Base-by-base conservation (phyloP, 2,113 vertebrate species). In the Manacus vitellinus region DNA sequence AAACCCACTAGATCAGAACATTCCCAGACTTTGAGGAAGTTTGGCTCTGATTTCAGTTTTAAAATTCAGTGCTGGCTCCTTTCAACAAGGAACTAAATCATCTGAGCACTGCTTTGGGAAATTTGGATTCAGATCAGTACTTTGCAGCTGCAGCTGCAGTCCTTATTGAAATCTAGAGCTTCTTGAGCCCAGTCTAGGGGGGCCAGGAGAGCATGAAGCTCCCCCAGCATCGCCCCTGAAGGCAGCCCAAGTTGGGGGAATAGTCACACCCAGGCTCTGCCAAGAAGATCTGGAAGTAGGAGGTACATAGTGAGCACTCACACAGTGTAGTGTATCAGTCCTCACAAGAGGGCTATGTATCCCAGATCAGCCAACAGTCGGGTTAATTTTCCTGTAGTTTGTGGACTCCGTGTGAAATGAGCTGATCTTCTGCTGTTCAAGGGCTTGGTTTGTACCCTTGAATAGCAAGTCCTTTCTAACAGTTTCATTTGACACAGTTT, bases 11-110 rank as follows among this genome's bases (percentile, higher is more conserved):
- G 86, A 96, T 95, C 95, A 96, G 95, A 97, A 96, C 95, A 96
- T 97, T 96, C 95, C 94, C 92, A 96, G 94, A 96, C 94, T 96
- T 97, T 97, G 96, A 96, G 94, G 92, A 97, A 94, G 96, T 96
- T 96, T 96, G 96, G 94, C 95, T 96, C 80, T 89, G 56, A 96
- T 95, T 91, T 94, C 80, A 87, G 88, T 92, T 96, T 92, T 94
- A 85, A 97, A 96, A 93, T 96, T 94, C 86, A 94, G 61, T 62
- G 33, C 88, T 94, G 88, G 86, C 76, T 94, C 30, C 87, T 94
- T 92, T 96, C 94, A 91, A 66, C 88, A 72, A 58, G 86, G 89
- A 95, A 70, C 86, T 97, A 96, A 96, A 96, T 96, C 92, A 95
- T 95, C 78, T 76, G 87, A 95, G 71, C 37, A 62, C 46, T 8